phyloP scores from a whole-genome alignment of 2,797 vertebrate genomes.

The Serranus cabrilla region DNA sequence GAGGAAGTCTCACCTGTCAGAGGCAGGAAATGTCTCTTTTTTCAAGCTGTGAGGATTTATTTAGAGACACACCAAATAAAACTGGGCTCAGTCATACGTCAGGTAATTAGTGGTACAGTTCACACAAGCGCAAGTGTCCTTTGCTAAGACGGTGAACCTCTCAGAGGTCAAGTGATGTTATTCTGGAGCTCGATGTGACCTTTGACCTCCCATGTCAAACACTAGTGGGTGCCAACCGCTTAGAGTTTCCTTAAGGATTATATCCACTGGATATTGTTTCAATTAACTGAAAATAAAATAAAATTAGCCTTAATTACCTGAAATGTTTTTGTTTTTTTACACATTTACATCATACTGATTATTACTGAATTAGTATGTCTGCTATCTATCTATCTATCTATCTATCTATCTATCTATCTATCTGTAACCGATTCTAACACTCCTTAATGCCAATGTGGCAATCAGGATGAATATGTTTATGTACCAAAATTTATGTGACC shows the following conservation, averaged over 20 bases:
- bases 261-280: background rate
- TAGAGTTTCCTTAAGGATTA: background rate
- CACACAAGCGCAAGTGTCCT: background rate
- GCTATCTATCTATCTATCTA: too few species aligned
- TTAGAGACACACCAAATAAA: background rate
- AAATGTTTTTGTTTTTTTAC: too few species aligned
- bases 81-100: background rate
- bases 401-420: too few species aligned
- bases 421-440: too few species aligned
- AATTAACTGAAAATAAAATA: too few species aligned
- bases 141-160: background rate
- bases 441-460: too few species aligned
- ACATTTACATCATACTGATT: too few species aligned
- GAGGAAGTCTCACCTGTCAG: slow-evolving; percentile 28
- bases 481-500: too few species aligned
- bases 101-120: slow-evolving; percentile 3
- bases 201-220: background rate
- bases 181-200: slow-evolving; percentile 1
- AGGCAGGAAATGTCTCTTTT: slow-evolving; percentile 16
- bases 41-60: background rate
- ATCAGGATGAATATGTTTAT: too few species aligned
- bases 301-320: too few species aligned
- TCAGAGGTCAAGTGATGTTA: background rate
- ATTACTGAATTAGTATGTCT: too few species aligned
- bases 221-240: background rate